Evolutionary conservation across 2,797 vertebrate species (phyloP).

Genomic region (Thaleichthys pacificus): DNA sequence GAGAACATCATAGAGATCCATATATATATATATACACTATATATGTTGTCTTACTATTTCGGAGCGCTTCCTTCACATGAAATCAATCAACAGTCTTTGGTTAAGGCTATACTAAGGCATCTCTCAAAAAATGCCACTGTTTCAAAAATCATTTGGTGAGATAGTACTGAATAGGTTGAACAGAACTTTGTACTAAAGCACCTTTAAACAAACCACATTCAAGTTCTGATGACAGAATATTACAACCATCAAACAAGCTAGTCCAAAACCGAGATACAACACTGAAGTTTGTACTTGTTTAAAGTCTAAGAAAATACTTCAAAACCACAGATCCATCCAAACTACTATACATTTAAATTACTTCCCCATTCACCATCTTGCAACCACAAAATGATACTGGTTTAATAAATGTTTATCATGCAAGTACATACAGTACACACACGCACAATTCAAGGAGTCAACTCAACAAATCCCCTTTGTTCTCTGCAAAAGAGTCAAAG

Average conservation of each 20-base stretch:
- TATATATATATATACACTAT: neutral
- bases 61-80: slow-evolving; percentile 20
- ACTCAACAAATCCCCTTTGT: neutral
- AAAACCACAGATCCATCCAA: neutral
- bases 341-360: too few relatives aligned
- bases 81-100: slow-evolving; percentile 63
- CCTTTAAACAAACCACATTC: neutral
- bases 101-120: slow-evolving; percentile 49
- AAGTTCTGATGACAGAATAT: neutral
- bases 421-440: neutral
- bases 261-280: too few relatives aligned
- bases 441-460: neutral
- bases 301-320: too few relatives aligned
- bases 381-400: neutral
- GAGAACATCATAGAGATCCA: slow-evolving; percentile 4
- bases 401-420: neutral
- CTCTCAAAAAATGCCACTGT: slow-evolving; percentile 26
- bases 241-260: neutral
- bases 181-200: neutral
- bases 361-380: too few relatives aligned
- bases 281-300: too few relatives aligned
- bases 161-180: neutral
- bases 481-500: neutral
- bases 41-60: too few relatives aligned
- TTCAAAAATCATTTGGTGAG: slow-evolving; percentile 36